phyloP scores from a whole-genome alignment of 2,113 vertebrate species.

The Thinocorus orbignyianus region DNA sequence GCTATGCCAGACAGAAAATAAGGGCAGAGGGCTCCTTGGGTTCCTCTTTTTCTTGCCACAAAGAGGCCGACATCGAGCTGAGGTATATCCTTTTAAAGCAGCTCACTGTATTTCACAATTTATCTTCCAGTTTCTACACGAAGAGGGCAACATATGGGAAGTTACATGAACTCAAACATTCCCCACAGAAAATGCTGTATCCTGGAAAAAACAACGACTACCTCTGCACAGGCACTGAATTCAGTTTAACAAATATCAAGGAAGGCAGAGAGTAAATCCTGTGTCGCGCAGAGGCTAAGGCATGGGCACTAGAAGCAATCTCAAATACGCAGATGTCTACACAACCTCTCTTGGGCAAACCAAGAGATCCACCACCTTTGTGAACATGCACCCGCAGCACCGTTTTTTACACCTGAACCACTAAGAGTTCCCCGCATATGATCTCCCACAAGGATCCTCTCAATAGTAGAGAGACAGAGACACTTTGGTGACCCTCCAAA shows the following conservation, averaged over 20 bases:
- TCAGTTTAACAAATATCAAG: too few relatives aligned
- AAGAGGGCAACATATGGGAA: constrained; percentile 7
- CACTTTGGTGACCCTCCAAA: not conserved
- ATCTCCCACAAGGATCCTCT: not conserved
- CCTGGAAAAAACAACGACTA: not conserved
- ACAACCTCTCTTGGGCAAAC: not conserved
- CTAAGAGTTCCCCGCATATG: fast-evolving
- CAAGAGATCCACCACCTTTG: not conserved
- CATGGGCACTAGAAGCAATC: not conserved
- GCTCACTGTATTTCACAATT: not conserved
- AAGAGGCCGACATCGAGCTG: not conserved
- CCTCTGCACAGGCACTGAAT: not conserved
- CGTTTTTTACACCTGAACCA: not conserved
- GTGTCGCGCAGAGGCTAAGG: fast-evolving
- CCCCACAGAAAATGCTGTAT: not conserved
- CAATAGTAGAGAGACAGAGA: not conserved
- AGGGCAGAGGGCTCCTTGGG: not conserved
- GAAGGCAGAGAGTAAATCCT: not conserved
- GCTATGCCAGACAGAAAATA: not conserved
- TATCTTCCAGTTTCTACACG: not conserved
- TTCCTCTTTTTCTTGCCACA: constrained; percentile 23
- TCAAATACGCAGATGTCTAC: not conserved
- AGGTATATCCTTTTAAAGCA: not conserved
- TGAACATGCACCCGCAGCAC: not conserved
- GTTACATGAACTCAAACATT: not conserved